These are phyloP conservation scores for Hippocampus abdominalis DNA, from an alignment of 2,113 vertebrate species.

Conservation along the genomic window DNA sequence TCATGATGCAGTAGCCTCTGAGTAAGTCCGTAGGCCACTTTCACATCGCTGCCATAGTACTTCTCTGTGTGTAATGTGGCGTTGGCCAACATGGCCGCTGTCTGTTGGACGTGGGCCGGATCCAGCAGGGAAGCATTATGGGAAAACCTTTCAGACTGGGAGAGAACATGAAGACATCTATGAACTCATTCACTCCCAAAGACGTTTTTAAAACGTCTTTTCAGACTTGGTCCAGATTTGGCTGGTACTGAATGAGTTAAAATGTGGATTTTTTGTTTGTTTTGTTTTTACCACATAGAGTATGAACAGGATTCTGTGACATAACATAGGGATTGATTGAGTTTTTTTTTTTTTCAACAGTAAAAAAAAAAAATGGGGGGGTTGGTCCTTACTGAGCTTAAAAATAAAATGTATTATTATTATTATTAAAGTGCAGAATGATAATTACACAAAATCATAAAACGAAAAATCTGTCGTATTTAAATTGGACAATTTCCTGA, in stretches of 20 bases:
- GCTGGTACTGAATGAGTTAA: too few relatives aligned
- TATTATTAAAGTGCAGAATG: too few relatives aligned
- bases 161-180: neutral
- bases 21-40: slow-evolving; percentile 82
- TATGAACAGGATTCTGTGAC: neutral
- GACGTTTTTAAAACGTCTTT: too few relatives aligned
- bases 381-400: too few relatives aligned
- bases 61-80: slow-evolving; percentile 73
- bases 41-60: slow-evolving; percentile 88
- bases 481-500: too few relatives aligned
- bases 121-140: slow-evolving; percentile 78
- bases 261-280: too few relatives aligned
- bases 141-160: slow-evolving; percentile 77
- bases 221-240: too few relatives aligned
- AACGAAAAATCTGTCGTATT: neutral
- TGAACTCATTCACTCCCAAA: too few relatives aligned
- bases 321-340: neutral
- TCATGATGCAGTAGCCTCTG: slow-evolving; percentile 82
- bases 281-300: too few relatives aligned
- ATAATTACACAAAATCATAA: neutral
- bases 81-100: slow-evolving; percentile 78
- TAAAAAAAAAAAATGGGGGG: too few relatives aligned
- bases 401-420: too few relatives aligned
- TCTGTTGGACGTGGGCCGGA: slow-evolving; percentile 71
- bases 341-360: too few relatives aligned